A percentile compares a stretch with the other conserved stretches of the same genome.
Evolutionary conservation across 2,797 vertebrate genomes (phyloP).

Genomic region (Coilia nasus): DNA sequence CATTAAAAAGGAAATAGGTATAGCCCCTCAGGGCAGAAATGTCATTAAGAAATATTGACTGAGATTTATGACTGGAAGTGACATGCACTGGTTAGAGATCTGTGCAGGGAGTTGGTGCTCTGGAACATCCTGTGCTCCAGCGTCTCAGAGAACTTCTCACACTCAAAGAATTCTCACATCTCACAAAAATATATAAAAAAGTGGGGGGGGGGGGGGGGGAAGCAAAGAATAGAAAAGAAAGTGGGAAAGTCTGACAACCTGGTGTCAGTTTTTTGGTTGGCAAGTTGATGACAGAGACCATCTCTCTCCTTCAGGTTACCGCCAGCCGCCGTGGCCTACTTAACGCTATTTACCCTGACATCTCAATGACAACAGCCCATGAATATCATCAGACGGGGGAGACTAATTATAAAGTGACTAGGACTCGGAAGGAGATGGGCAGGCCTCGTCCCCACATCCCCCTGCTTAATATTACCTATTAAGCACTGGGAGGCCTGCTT

Average conservation of each 20-base stretch:
- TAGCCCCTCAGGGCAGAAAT: neutral
- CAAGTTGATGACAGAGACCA: neutral
- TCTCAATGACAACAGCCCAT: conserved; percentile 23
- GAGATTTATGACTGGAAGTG: conserved; percentile 10
- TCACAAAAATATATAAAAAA: neutral
- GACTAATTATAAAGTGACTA: conserved; percentile 4
- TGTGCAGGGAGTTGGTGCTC: neutral
- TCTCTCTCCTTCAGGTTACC: conserved; percentile 1
- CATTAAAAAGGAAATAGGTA: conserved; percentile 22
- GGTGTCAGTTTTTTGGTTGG: neutral
- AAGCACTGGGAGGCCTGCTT: conserved; percentile 34
- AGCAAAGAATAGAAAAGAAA: neutral
- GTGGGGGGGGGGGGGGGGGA: too few relatives aligned
- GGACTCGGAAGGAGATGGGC: neutral
- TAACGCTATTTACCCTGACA: conserved; percentile 13
- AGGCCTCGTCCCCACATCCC: neutral
- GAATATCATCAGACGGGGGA: conserved; percentile 7
- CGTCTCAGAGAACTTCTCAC: neutral
- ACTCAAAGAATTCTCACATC: conserved; percentile 9
- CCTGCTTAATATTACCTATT: conserved; percentile 36
- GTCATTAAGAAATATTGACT: conserved; percentile 20
- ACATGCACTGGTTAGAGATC: neutral
- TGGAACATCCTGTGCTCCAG: conserved; percentile 16
- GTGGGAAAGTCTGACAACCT: neutral
- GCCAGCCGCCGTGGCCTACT: conserved; percentile 7